Percentiles rank a stretch among this genome's conserved stretches.
These are phyloP conservation scores for Magallana gigas DNA, from an alignment of 1,140 invertebrate genomes.

Conservation along the genomic window DNA sequence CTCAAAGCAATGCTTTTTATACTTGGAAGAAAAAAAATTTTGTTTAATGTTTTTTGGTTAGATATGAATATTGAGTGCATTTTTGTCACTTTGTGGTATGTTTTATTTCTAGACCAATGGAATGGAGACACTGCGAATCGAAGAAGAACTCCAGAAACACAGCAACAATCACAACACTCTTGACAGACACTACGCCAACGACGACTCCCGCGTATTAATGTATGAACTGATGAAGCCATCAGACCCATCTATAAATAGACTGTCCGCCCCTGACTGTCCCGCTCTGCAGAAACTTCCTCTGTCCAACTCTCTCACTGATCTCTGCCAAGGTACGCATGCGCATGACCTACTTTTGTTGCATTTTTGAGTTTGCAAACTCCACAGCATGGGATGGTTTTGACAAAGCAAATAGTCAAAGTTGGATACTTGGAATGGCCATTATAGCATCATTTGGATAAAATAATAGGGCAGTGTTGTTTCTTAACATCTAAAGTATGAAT, in stretches of 20 bases:
- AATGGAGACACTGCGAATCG: conserved; percentile 85
- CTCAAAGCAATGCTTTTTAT: too few relatives aligned
- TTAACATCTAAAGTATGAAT: too few relatives aligned
- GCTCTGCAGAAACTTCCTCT: conserved; percentile 87
- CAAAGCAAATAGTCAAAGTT: too few relatives aligned
- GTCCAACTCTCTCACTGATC: conserved; percentile 95
- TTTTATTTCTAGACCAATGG: conserved; percentile 82
- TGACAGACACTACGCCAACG: conserved; percentile 80
- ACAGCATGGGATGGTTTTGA: neutral
- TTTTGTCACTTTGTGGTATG: too few relatives aligned
- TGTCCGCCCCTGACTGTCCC: conserved; percentile 80
- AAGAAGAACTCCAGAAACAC: conserved; percentile 91
- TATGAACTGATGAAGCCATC: conserved; percentile 85
- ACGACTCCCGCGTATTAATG: conserved; percentile 90
- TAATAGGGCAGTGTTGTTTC: too few relatives aligned
- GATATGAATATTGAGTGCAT: too few relatives aligned
- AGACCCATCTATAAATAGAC: conserved; percentile 79
- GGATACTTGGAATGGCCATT: too few relatives aligned
- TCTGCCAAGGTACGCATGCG: conserved; percentile 91
- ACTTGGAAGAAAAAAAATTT: too few relatives aligned
- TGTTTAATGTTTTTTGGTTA: neutral
- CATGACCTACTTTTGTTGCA: conserved; percentile 54
- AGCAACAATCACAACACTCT: conserved; percentile 91
- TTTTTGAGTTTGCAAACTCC: conserved; percentile 52
- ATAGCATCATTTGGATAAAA: too few relatives aligned